Evolutionary conservation across 1,140 invertebrate genomes (phyloP), one percentile per base, ranked within the genome.

Genomic region (Drosophila novamexicana): DNA sequence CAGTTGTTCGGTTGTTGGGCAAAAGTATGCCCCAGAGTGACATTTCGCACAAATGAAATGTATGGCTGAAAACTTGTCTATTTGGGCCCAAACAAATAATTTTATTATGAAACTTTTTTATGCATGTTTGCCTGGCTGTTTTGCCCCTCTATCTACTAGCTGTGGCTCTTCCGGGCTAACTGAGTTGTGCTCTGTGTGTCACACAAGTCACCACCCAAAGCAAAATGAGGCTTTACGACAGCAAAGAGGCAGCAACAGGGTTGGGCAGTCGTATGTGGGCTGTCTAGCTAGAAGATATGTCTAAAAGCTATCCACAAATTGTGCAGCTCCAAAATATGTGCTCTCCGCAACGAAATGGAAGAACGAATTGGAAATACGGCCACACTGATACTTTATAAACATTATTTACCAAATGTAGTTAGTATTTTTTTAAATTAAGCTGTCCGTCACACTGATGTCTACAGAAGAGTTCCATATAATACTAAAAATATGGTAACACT

Each of bases 11-110:
- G 42, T 57, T 75, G 66, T 53, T 42, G 45, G 53, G 34, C 62
- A 64, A 61, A 77, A 79, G 76, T 89, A 88, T 89, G 84, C 83
- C 83, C 83, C 59, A 53, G 83, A 89, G 83, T 83, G 73, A 83
- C 83, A 89, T 86, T 82, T 83, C 69, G 83, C 69, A 77, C 84
- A 88, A 88, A 88, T 89, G 84, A 88, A 88, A 88, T 88, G 83
- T 83, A 89, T 79, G 80, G 83, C 84, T 88, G 77, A 67, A 88
- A 59, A 88, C 76, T 88, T 88, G 79, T 88, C 84, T 88, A 75
- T 88, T 89, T 88, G 42, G 45, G 59, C 62, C 68, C 77, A 65
- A 89, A 77, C 83, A 88, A 89, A 88, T 88, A 88, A 88, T 88
- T 88, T 88, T 89, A 88, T 89, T 88, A 88, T 80, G 83, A 88